phyloP scores from a whole-genome alignment of 2,888 invertebrate species.

The Mythimna loreyi region DNA sequence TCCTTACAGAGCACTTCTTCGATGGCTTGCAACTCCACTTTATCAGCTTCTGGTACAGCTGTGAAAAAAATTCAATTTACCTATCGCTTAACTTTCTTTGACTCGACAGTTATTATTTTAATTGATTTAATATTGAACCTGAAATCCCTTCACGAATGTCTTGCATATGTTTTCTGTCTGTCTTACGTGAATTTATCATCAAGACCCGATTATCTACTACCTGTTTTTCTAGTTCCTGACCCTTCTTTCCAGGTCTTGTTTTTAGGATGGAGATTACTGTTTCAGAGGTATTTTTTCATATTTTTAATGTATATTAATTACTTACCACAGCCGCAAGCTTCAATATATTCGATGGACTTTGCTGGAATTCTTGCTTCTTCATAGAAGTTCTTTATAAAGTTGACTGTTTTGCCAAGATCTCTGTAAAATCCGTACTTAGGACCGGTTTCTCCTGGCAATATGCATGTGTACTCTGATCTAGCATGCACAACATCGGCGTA shows the following conservation, averaged over 20 bases:
- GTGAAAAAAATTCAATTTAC: slow-evolving; percentile 6
- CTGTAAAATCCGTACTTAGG: slow-evolving; percentile 89
- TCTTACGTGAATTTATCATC: too few relatives aligned
- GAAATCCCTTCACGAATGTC: too few relatives aligned
- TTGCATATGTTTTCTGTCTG: too few relatives aligned
- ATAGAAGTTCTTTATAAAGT: slow-evolving; percentile 90
- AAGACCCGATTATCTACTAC: too few relatives aligned
- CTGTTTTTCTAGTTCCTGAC: too few relatives aligned
- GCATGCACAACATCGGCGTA: slow-evolving; percentile 93
- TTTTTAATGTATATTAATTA: too few relatives aligned
- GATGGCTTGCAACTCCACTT: slow-evolving; percentile 91
- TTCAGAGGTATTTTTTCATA: too few relatives aligned
- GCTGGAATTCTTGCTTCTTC: slow-evolving; percentile 92
- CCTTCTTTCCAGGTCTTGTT: too few relatives aligned
- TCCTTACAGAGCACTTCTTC: slow-evolving; percentile 88
- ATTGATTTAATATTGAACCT: too few relatives aligned
- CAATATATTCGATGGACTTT: slow-evolving; percentile 93
- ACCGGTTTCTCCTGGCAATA: slow-evolving; percentile 78
- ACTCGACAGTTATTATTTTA: too few relatives aligned
- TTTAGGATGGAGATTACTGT: too few relatives aligned
- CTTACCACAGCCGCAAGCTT: slow-evolving; percentile 95
- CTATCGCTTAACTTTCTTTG: too few relatives aligned
- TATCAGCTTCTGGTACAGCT: slow-evolving; percentile 90
- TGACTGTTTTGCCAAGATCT: slow-evolving; percentile 84
- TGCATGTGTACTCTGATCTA: slow-evolving; percentile 89